A percentile compares a stretch with the other conserved stretches of the same genome.
Conservation (phyloP, 2,797 vertebrate genomes). For the Chelidonichthys spinosus region DNA sequence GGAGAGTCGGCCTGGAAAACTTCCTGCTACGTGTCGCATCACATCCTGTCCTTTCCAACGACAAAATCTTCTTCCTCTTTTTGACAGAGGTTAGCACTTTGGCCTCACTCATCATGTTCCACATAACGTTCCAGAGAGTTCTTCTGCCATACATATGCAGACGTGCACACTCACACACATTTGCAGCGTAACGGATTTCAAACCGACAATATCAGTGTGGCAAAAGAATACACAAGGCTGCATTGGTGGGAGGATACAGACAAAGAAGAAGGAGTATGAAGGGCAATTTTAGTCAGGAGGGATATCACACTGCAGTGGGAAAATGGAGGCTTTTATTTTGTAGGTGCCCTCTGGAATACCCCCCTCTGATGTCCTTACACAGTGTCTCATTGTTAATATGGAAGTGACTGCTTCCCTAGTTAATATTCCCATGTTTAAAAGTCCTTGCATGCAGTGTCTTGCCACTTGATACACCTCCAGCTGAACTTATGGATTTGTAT, state of each 20-base stretch:
- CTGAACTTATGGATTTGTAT: not conserved
- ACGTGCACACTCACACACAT: slow-evolving; percentile 6
- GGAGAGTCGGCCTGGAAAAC: slow-evolving; percentile 96
- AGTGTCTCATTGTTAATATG: not conserved
- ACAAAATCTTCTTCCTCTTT: slow-evolving; percentile 93
- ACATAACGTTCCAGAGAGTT: not conserved
- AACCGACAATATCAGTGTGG: not conserved
- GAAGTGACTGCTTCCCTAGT: not conserved
- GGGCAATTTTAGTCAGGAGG: not conserved
- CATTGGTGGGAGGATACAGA: not conserved
- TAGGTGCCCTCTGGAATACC: not conserved
- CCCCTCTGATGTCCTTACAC: not conserved
- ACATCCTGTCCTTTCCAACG: slow-evolving; percentile 91
- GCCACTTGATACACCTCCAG: not conserved
- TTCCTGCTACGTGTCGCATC: slow-evolving; percentile 95
- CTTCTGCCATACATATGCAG: not conserved
- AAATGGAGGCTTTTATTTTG: not conserved
- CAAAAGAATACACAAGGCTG: not conserved
- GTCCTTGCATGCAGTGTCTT: not conserved
- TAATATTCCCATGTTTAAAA: not conserved
- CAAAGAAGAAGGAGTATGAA: not conserved
- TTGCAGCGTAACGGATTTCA: not conserved
- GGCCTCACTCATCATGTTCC: not conserved
- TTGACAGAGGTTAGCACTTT: slow-evolving; percentile 83
- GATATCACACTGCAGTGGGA: not conserved